These are phyloP conservation scores for Macropis europaea DNA, from an alignment of 2,888 invertebrate genomes.

Conservation along the genomic window DNA sequence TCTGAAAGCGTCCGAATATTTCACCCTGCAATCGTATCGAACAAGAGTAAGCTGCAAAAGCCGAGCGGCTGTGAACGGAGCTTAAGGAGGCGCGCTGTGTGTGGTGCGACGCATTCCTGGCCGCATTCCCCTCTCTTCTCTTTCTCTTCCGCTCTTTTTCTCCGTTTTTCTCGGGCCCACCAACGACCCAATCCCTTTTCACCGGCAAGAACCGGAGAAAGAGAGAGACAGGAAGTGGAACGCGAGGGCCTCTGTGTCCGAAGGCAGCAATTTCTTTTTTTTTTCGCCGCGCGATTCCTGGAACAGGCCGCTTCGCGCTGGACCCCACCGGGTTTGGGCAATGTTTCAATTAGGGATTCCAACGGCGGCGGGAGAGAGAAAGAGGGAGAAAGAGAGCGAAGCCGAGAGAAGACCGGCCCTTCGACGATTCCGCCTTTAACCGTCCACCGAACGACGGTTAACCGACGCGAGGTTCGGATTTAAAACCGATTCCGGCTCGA, in stretches of 20 bases:
- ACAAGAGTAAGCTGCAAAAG: conserved; percentile 24
- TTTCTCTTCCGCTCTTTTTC: conserved; percentile 44
- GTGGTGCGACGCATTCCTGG: conserved; percentile 65
- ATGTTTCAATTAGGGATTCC: conserved; percentile 68
- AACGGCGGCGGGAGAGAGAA: conserved; percentile 18
- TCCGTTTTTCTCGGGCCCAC: conserved; percentile 56
- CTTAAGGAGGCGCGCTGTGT: conserved; percentile 61
- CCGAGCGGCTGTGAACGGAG: conserved; percentile 55
- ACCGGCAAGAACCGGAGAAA: conserved; percentile 4
- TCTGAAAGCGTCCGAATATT: too few relatives aligned
- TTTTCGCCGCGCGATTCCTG: conserved; percentile 58
- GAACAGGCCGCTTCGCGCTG: conserved; percentile 65
- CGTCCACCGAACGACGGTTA: conserved; percentile 47
- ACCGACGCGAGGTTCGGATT: conserved; percentile 46
- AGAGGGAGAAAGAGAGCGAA: background rate
- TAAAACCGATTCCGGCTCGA: conserved; percentile 52
- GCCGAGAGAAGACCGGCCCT: conserved; percentile 33
- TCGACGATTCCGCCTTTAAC: conserved; percentile 50
- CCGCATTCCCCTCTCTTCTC: conserved; percentile 56
- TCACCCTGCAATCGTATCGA: too few relatives aligned
- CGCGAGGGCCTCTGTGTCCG: conserved; percentile 27
- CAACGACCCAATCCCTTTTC: conserved; percentile 59
- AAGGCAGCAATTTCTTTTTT: conserved; percentile 55
- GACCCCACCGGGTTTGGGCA: conserved; percentile 64
- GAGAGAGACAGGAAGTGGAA: background rate